phyloP scores from a whole-genome alignment of 2,888 invertebrate genomes.

The Myopa tessellatipennis region DNA sequence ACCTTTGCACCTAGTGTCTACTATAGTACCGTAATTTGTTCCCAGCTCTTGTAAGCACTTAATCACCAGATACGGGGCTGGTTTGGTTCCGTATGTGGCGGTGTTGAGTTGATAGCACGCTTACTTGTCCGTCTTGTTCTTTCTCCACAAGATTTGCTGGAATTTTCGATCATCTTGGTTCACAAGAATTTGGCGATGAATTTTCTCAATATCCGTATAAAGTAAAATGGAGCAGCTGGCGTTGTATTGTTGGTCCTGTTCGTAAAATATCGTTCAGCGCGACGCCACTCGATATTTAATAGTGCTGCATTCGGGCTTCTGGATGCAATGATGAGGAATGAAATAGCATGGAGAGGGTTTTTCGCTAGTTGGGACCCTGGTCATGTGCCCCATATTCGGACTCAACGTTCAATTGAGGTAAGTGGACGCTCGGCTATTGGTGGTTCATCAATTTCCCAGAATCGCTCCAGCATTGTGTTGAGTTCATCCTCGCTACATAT shows the following conservation, averaged over 20 bases:
- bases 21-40: neutral
- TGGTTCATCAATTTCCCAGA: too few species aligned
- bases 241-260: too few species aligned
- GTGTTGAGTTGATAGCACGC: neutral
- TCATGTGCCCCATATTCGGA: slow-evolving; percentile 1
- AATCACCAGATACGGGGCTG: slow-evolving; percentile 11
- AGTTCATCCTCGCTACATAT: too few species aligned
- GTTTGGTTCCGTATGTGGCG: slow-evolving; percentile 5
- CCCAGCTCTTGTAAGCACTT: slow-evolving; percentile 4
- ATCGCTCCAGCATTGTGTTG: too few species aligned
- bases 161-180: neutral
- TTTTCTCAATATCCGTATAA: neutral
- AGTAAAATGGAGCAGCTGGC: too few species aligned
- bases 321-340: slow-evolving; percentile 4
- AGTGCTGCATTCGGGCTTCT: neutral
- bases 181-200: neutral
- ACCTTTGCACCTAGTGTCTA: neutral
- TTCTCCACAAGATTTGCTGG: neutral
- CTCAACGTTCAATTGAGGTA: neutral
- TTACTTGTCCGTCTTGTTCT: neutral
- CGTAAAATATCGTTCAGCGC: too few species aligned
- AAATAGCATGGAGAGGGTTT: neutral
- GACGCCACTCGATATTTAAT: neutral
- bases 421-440: neutral
- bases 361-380: neutral